phyloP scores from a whole-genome alignment of 2,113 vertebrate species.

The Miniopterus natalensis region DNA sequence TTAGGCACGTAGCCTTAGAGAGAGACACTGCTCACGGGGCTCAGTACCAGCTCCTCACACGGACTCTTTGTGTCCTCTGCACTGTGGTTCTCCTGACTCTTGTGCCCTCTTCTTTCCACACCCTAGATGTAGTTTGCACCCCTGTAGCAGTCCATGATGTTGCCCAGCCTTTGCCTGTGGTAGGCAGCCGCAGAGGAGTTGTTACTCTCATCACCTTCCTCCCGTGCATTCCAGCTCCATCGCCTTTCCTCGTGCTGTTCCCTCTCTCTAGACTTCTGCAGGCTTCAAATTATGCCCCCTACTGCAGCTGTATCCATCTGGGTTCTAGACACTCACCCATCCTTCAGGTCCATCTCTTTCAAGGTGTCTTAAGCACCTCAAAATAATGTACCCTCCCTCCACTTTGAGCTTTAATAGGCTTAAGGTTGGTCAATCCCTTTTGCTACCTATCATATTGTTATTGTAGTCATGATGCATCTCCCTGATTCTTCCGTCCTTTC shows the following conservation, averaged over 20 bases:
- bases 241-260: neutral
- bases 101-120: neutral
- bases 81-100: neutral
- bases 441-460: neutral
- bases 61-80: neutral
- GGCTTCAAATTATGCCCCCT: neutral
- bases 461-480: neutral
- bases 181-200: neutral
- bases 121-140: neutral
- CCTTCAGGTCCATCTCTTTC: neutral
- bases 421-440: neutral
- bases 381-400: neutral
- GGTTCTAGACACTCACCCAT: neutral
- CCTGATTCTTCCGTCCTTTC: neutral
- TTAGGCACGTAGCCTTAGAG: neutral
- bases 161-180: fast-evolving
- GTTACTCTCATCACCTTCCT: neutral
- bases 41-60: neutral
- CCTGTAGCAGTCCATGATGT: too few relatives aligned
- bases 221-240: neutral
- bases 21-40: neutral
- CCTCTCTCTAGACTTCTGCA: too few relatives aligned
- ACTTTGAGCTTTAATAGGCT: neutral
- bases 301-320: neutral
- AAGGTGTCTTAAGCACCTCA: neutral